Evolutionary conservation across 2,797 vertebrate genomes (phyloP).

Genomic region (Gobio occitaniae): DNA sequence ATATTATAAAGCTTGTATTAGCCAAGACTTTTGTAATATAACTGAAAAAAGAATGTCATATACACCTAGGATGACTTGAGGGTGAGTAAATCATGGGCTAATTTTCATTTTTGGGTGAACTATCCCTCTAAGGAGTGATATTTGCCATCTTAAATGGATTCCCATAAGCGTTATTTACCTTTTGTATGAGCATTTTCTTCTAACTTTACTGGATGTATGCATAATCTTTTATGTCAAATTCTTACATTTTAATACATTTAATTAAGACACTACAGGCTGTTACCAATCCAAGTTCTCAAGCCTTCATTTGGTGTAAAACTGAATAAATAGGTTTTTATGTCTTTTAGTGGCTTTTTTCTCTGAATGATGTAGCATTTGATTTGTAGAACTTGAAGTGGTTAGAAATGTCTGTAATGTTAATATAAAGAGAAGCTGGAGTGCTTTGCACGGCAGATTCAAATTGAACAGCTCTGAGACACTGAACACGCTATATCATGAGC

Average conservation of each 20-base stretch:
- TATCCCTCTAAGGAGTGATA: not conserved
- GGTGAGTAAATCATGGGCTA: no score
- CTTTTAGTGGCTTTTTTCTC: not conserved
- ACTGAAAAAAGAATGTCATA: no score
- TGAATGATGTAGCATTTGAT: not conserved
- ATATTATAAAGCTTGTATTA: no score
- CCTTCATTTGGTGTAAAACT: not conserved
- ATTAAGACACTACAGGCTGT: not conserved
- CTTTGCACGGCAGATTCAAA: not conserved
- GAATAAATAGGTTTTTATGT: not conserved
- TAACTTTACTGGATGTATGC: not conserved
- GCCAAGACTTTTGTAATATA: no score
- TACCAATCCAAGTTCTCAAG: not conserved
- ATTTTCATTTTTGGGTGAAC: no score
- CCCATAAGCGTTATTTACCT: not conserved
- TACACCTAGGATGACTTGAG: no score
- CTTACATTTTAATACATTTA: not conserved
- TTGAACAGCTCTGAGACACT: not conserved
- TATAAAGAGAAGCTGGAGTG: not conserved
- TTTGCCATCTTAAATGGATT: not conserved
- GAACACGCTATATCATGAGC: not conserved
- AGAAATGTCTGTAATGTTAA: not conserved
- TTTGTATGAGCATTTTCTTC: not conserved
- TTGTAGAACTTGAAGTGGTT: not conserved
- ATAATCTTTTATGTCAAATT: not conserved